These are phyloP conservation scores for Nasonia giraulti DNA, from an alignment of 1,140 invertebrate species.

Conservation along the genomic window DNA sequence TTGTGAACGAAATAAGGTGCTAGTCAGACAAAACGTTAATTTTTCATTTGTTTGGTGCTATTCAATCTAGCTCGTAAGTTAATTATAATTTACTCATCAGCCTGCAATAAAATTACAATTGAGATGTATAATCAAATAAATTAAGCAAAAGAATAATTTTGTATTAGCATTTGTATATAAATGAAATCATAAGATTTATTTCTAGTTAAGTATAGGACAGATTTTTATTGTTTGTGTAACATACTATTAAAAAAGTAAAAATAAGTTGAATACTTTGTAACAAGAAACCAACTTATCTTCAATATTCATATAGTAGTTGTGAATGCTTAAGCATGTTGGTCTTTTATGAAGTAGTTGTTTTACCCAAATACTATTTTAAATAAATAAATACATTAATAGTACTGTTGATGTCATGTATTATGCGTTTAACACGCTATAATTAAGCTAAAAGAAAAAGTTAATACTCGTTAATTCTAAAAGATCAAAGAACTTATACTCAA, in stretches of 20 bases:
- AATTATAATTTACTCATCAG: background rate
- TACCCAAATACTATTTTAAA: slow-evolving; percentile 1
- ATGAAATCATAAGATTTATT: background rate
- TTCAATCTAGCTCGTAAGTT: background rate
- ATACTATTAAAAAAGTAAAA: background rate
- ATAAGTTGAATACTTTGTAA: background rate
- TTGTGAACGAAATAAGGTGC: slow-evolving; percentile 30
- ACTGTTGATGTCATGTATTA: no score
- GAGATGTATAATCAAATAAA: background rate
- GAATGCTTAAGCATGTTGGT: background rate
- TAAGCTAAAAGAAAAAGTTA: background rate
- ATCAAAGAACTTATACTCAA: background rate
- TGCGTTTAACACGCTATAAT: no score
- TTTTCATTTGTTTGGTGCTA: slow-evolving; percentile 37
- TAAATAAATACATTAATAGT: background rate
- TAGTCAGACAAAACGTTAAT: slow-evolving; percentile 33
- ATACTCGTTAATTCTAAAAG: background rate
- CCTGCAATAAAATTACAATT: background rate
- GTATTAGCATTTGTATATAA: background rate
- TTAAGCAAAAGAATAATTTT: background rate
- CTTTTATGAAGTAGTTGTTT: background rate
- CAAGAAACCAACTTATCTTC: background rate
- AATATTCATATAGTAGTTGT: background rate
- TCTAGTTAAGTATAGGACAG: background rate
- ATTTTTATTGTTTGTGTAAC: background rate